Evolutionary conservation across 2,888 invertebrate species (phyloP), one percentile per base, ranked within the genome.

Genomic region (Beris chalybata): DNA sequence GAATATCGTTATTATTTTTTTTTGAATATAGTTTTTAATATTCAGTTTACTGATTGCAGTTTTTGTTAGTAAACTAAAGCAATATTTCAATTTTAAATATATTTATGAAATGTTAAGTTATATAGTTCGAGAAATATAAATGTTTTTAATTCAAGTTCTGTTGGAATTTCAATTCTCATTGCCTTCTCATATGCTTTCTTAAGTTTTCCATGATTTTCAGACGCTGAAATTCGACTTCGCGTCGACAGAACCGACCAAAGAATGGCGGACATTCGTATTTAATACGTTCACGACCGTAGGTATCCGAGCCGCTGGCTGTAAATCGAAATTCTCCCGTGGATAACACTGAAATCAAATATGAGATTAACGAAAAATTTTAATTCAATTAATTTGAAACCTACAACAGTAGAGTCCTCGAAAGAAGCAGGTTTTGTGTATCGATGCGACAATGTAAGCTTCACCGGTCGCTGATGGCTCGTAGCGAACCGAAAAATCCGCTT

Each of bases 371-470:
- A 50, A 38, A 29, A 6, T 43, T 52, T 43, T 43, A 13, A n/a
- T 38, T 50, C 6, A 5, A 43, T 12, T 13, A 32, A 15, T 45
- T 29, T 45, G 5, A 54, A 12, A 55, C 86, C 85, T 81, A 89
- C 89, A 78, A 72, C 89, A 89, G 71, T 82, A 82, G 30, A 83
- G 74, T 63, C 82, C 82, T 11, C 77, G 74, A 13, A 86, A 79
- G 71, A 89, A 85, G 73, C 89, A 90, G 1, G 89, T 88, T 56
- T 78, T 80, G 73, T 89, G 89, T 4, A 78, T 81, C 0, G 89
- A 89, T 70, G 82, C 79, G 64, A 90, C 86, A 43, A 83, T 74
- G 76, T 82, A 88, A 6, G 79, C 78, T 54, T 82, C 76, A 61
- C 77, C 72, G 4, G 81, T 75, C 30, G 73, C 73, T 4, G 77